Evolutionary conservation across 2,888 invertebrate genomes (phyloP).

Genomic region (Drosophila ustulata): DNA sequence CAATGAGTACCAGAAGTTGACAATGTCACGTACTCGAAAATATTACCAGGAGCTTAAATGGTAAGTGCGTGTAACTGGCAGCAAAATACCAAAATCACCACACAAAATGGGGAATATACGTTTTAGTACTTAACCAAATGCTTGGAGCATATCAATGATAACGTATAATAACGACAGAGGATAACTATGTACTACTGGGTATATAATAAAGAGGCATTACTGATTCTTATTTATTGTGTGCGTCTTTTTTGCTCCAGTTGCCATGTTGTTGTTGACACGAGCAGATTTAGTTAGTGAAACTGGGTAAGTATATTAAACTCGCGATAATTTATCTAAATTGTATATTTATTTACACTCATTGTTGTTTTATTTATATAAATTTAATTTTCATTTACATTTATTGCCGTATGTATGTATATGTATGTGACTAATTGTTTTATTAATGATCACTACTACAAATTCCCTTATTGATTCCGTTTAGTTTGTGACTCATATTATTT

Average conservation of each 20-base stretch:
- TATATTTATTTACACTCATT: too few relatives aligned
- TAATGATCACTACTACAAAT: too few relatives aligned
- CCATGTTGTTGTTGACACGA: conserved; percentile 28
- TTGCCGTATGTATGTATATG: too few relatives aligned
- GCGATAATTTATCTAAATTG: not conserved
- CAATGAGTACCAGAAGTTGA: conserved; percentile 35
- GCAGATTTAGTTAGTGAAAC: conserved; percentile 33
- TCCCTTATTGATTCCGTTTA: too few relatives aligned
- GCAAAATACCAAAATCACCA: conserved; percentile 2
- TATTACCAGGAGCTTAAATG: not conserved
- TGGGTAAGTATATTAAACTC: conserved; percentile 3
- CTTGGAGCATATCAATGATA: conserved; percentile 8
- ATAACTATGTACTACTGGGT: not conserved
- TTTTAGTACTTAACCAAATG: conserved; percentile 8
- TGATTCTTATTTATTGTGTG: not conserved
- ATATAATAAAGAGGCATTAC: conserved; percentile 1
- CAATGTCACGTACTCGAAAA: not conserved
- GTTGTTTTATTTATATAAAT: not conserved
- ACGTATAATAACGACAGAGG: conserved; percentile 6
- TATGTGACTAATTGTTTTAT: too few relatives aligned
- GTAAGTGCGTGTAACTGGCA: conserved; percentile 14
- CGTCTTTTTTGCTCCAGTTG: conserved; percentile 6
- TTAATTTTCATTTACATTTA: too few relatives aligned
- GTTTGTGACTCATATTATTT: not conserved
- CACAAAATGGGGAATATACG: conserved; percentile 14